Conservation (phyloP, 2,888 invertebrate species). For the Dilophus febrilis region DNA sequence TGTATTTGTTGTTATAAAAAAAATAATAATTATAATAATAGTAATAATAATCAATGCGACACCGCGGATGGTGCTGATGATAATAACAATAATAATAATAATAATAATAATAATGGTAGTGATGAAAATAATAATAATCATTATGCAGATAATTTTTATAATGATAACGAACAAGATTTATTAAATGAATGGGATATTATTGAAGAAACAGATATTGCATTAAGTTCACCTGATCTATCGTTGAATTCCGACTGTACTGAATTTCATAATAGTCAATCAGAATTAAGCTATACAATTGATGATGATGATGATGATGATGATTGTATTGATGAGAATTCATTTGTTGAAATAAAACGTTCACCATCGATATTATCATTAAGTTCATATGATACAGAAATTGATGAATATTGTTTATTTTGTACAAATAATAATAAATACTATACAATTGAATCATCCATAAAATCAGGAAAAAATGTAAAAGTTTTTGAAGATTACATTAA, state of each 20-base stretch:
- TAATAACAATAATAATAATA: not conserved
- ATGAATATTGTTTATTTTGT: conserved; percentile 2
- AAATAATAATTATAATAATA: not conserved
- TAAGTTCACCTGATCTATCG: no score
- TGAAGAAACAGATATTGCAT: no score
- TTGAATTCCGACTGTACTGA: no score
- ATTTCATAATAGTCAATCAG: not conserved
- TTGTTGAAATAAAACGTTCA: conserved; percentile 1
- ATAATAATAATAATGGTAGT: not conserved
- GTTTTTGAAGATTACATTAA: no score
- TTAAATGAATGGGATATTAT: not conserved
- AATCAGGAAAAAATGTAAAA: no score
- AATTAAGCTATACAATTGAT: not conserved
- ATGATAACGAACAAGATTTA: not conserved
- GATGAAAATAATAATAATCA: not conserved
- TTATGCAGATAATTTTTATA: not conserved
- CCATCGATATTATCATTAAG: conserved; percentile 4
- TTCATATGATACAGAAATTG: conserved; percentile 1
- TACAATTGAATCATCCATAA: not conserved
- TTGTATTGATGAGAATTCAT: not conserved
- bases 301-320: not conserved
- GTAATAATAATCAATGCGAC: not conserved
- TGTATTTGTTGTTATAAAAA: no score
- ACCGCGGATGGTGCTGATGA: not conserved
- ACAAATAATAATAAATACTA: not conserved